Evolutionary conservation across 2,888 invertebrate species (phyloP).

Genomic region (Aphidoletes aphidimyza): DNA sequence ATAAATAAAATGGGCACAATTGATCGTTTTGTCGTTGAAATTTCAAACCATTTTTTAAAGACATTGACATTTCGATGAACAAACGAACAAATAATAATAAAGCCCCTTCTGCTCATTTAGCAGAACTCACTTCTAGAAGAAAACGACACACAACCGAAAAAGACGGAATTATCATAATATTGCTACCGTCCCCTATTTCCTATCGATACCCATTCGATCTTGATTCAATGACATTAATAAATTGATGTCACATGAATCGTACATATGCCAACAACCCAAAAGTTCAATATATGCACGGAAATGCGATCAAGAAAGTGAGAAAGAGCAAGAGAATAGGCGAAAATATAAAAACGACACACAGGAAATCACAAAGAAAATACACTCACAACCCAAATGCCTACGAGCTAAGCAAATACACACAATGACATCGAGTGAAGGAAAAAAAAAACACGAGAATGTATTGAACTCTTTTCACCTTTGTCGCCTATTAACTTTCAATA

Average conservation of each 20-base stretch:
- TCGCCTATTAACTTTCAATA: conserved; percentile 46
- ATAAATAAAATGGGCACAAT: background rate
- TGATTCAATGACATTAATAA: conserved; percentile 46
- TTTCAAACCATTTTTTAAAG: background rate
- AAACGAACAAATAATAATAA: background rate
- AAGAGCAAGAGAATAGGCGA: background rate
- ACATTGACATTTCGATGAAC: too few relatives aligned
- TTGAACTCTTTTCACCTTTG: conserved; percentile 49
- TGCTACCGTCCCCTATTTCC: conserved; percentile 8
- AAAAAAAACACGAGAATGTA: background rate
- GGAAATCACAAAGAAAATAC: background rate
- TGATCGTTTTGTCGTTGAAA: background rate
- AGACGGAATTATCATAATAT: background rate
- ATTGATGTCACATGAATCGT: background rate
- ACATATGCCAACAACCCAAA: conserved; percentile 43
- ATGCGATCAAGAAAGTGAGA: background rate
- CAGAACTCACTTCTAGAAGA: background rate
- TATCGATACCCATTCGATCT: conserved; percentile 43
- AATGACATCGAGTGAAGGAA: too few relatives aligned
- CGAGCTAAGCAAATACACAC: background rate
- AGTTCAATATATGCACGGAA: conserved; percentile 43
- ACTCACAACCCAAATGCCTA: background rate
- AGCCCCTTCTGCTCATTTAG: background rate
- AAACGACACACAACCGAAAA: background rate
- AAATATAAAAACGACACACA: background rate